Evolutionary conservation across 2,888 invertebrate species (phyloP), one percentile per base, ranked within the genome.

Genomic region (Drosophila prolongata): DNA sequence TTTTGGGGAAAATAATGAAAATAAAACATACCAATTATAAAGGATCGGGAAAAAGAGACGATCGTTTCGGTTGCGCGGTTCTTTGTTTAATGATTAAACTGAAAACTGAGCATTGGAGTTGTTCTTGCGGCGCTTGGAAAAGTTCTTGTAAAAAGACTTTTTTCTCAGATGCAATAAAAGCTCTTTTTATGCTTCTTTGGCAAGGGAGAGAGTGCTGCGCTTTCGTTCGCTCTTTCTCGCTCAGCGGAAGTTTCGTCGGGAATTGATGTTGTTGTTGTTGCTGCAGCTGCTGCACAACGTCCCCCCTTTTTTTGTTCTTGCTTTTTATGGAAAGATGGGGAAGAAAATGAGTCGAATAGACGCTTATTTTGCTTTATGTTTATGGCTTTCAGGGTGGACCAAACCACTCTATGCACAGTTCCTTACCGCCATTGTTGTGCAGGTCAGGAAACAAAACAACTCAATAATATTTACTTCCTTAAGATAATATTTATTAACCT

Each of bases 61-160:
- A 90, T 90, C 91, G 66, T 79, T 69, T 90, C 91, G 64, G 79
- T 68, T 80, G 74, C 75, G 73, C 72, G 78, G 90, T 89, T 90
- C 90, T 91, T 91, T 90, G 89, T 90, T 90, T 90, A 90, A 19
- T 59, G 58, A 59, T 27, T 35, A 35, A 49, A 49, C 87, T 90
- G 90, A 16, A 64, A 70, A 37, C 34, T 37, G 56, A 62, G 77
- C 84, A 88, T 73, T 73, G 76, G 76, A 79, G 82, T 87, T 69
- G 47, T 50, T 56, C 37, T 67, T 43, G 73, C 58, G 43, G 62
- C 66, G 80, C 87, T 86, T 74, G 67, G 42, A 62, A 64, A 67
- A 62, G 60, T 76, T 75, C 70, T 47, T 69, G 52, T 52, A 62
- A 37, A 46, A 73, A 77, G 24, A 24, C 24, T 24, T 24, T 24